Base-by-base conservation (phyloP, 2,797 vertebrate genomes). In the Botia almorhae region DNA sequence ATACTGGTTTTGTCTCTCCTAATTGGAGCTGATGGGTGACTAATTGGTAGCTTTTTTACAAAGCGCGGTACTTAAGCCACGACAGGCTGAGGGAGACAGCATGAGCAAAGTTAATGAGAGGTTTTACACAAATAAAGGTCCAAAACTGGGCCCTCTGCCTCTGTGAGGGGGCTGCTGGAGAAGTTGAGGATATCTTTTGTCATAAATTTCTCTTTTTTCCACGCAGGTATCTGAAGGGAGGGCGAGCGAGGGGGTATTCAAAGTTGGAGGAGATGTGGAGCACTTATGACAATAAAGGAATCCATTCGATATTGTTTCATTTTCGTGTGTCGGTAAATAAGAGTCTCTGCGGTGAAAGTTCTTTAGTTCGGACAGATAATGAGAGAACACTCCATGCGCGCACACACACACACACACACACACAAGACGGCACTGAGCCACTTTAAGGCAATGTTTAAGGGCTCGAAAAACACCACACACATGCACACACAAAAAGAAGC, bases 11-110 rank as follows among this genome's bases (percentile, higher is more conserved):
- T 99, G 97, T 99, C 96, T 97, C 93, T 94, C 90, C 96, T 98
- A 98, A 99, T 99, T 98, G 97, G 95, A 97, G 95, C 95, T 98
- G 98, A 99, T 98, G 96, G 98, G 96, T 94, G 94, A 96, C 96
- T 99, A 98, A 99, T 98, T 99, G 96, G 96, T 96, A 93, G 94
- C 94, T 95, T 96, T 88, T 93, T 95, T 93, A 93, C 93, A 91
- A 94, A 94, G 91, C 91, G 92, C 90, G 89, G 92, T 93, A 92
- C 96, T 98, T 96, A 95, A 97, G 95, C 93, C 87, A 90, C 91
- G 90, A 94, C 92, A 93, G 96, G 92, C 93, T 85, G 87, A 92
- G 93, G 89, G 90, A 95, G 95, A 94, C 96, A 91, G 94, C 93
- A 91, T 95, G 96, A 96, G 96, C 92, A 85, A 95, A 98, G 97